Conservation (phyloP, 2,113 vertebrate genomes). For the Scartelaos histophorus region DNA sequence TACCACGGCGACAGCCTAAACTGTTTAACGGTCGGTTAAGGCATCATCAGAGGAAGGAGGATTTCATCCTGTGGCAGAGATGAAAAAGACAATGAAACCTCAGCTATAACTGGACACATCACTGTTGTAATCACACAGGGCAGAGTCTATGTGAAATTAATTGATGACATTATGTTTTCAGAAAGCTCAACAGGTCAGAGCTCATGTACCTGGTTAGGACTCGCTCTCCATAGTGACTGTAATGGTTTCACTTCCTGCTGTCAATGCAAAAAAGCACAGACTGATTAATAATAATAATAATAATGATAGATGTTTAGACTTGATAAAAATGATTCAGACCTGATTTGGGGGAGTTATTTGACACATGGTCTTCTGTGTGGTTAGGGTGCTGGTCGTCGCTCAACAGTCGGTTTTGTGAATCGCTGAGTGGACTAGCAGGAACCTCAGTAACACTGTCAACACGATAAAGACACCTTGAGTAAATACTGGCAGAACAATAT, state of each 20-base stretch:
- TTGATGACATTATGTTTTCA: not conserved
- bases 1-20: slow-evolving; percentile 53
- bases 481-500: not conserved
- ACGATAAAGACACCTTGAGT: not conserved
- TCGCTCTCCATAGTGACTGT: slow-evolving; percentile 88
- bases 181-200: not conserved
- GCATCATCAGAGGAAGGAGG: slow-evolving; percentile 65
- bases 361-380: slow-evolving; percentile 70
- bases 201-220: slow-evolving; percentile 79
- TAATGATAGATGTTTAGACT: not conserved
- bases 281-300: not conserved
- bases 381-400: slow-evolving; percentile 81
- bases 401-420: slow-evolving; percentile 89
- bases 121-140: not conserved
- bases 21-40: slow-evolving; percentile 61
- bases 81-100: slow-evolving; percentile 5
- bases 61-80: slow-evolving; percentile 47
- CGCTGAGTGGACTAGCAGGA: slow-evolving; percentile 83
- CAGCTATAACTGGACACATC: not conserved
- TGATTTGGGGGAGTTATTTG: slow-evolving; percentile 77
- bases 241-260: slow-evolving; percentile 87
- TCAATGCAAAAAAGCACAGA: slow-evolving; percentile 35
- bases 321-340: slow-evolving; percentile 67
- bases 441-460: slow-evolving; percentile 72
- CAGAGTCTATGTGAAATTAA: not conserved